Percentiles rank a stretch among this genome's conserved stretches.
phyloP scores from a whole-genome alignment of 2,113 vertebrate species.

The Larimichthys polyactis region DNA sequence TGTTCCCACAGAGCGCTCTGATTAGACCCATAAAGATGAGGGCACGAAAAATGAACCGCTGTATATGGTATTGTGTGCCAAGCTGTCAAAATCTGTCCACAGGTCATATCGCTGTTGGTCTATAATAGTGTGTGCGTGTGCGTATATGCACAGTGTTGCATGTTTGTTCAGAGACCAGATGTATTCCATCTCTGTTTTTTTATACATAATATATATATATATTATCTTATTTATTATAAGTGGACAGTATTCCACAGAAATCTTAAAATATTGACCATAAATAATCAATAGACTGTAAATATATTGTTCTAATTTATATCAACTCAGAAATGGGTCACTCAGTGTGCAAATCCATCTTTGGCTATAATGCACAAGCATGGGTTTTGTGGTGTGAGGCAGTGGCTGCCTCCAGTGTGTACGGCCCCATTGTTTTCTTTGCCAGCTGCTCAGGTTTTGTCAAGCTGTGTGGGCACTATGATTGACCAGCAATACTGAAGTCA shows the following conservation, averaged over 20 bases:
- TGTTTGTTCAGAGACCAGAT: not conserved
- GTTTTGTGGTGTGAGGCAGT: not conserved
- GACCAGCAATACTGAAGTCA: not conserved
- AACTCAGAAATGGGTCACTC: not conserved
- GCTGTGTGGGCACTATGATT: not conserved
- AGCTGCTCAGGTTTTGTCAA: not conserved
- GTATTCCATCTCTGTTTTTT: not conserved
- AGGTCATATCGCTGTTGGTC: not conserved
- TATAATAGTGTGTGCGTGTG: not conserved
- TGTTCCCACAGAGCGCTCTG: slow-evolving; percentile 75
- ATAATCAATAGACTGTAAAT: not conserved
- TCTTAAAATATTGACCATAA: not conserved
- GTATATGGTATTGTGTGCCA: slow-evolving; percentile 42
- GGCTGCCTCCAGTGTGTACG: not conserved
- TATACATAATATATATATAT: too few relatives aligned
- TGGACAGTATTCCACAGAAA: not conserved
- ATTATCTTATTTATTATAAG: too few relatives aligned
- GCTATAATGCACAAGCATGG: not conserved
- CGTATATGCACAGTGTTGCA: not conserved
- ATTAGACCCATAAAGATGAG: slow-evolving; percentile 78
- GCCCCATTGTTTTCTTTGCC: not conserved
- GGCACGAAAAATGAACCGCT: slow-evolving; percentile 38
- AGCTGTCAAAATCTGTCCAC: slow-evolving; percentile 41
- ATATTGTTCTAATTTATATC: not conserved
- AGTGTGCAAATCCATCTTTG: not conserved